phyloP scores from a whole-genome alignment of 2,113 vertebrate species.

The Apodemus speciosus region DNA sequence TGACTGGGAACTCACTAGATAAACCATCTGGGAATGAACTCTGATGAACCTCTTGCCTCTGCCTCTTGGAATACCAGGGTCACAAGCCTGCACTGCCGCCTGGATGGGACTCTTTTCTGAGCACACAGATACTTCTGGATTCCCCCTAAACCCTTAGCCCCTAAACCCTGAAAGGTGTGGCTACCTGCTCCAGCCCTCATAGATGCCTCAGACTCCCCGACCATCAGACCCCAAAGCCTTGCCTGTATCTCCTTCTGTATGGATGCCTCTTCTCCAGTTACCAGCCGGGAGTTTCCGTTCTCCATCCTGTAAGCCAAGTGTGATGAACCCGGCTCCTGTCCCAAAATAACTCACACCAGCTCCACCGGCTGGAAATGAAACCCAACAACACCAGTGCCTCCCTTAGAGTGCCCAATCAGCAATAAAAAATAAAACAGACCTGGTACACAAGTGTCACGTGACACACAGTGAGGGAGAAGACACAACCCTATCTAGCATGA shows the following conservation, averaged over 20 bases:
- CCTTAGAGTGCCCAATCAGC: constrained; percentile 72
- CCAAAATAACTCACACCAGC: constrained; percentile 71
- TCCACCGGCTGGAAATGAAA: constrained; percentile 22
- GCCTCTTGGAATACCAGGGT: background rate
- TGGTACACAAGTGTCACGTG: constrained; percentile 69
- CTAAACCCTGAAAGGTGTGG: background rate
- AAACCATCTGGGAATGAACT: background rate
- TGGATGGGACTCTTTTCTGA: too few relatives aligned
- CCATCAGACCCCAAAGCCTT: background rate
- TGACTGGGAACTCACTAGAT: background rate
- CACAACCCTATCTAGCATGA: constrained; percentile 77
- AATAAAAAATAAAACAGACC: constrained; percentile 68
- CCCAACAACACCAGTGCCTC: constrained; percentile 12
- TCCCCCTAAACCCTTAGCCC: background rate
- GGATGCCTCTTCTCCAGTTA: background rate
- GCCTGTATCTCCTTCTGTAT: background rate
- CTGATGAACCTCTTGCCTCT: background rate
- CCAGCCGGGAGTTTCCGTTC: constrained; percentile 62
- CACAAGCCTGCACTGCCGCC: background rate
- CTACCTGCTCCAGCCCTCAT: background rate
- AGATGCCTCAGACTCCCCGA: too few relatives aligned
- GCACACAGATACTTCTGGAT: too few relatives aligned
- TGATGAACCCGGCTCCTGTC: constrained; percentile 41
- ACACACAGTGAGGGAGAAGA: constrained; percentile 79
- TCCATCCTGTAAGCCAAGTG: constrained; percentile 58